These are phyloP conservation scores for Eubasilissa splendida DNA, from an alignment of 2,888 invertebrate genomes.

Conservation along the genomic window DNA sequence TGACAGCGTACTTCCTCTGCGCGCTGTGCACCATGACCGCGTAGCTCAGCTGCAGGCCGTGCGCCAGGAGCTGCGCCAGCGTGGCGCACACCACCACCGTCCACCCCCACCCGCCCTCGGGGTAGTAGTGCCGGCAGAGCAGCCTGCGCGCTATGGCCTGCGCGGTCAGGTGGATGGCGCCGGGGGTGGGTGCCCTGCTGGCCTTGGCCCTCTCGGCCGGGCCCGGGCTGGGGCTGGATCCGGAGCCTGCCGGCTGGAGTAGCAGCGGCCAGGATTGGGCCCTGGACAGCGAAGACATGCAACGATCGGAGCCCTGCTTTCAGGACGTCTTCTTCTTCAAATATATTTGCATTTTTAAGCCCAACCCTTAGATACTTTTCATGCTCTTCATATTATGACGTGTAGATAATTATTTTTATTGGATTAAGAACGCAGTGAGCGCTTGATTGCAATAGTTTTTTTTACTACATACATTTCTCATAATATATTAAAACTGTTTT, in stretches of 20 bases:
- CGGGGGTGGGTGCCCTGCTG: slow-evolving; percentile 23
- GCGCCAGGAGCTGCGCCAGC: slow-evolving; percentile 81
- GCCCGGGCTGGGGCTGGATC: slow-evolving; percentile 3
- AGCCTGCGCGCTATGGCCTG: slow-evolving; percentile 77
- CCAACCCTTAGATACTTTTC: background rate
- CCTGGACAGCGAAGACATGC: slow-evolving; percentile 54
- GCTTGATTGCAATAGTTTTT: no score
- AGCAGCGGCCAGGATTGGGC: slow-evolving; percentile 57
- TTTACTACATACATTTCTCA: no score
- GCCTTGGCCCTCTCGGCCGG: slow-evolving; percentile 27
- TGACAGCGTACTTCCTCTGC: slow-evolving; percentile 75
- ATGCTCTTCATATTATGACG: background rate
- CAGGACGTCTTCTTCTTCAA: slow-evolving; percentile 1
- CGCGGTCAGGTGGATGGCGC: slow-evolving; percentile 65
- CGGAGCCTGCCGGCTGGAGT: slow-evolving; percentile 31
- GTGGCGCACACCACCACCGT: slow-evolving; percentile 82
- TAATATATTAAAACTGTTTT: no score
- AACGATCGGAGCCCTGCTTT: background rate
- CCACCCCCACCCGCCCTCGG: slow-evolving; percentile 93
- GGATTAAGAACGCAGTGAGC: background rate
- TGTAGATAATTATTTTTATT: background rate
- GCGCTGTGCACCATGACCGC: slow-evolving; percentile 78
- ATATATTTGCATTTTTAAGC: background rate
- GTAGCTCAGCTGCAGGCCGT: slow-evolving; percentile 81
- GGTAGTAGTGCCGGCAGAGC: slow-evolving; percentile 84